These are phyloP conservation scores for Diloba caeruleocephala DNA, from an alignment of 2,888 invertebrate species.

Conservation along the genomic window DNA sequence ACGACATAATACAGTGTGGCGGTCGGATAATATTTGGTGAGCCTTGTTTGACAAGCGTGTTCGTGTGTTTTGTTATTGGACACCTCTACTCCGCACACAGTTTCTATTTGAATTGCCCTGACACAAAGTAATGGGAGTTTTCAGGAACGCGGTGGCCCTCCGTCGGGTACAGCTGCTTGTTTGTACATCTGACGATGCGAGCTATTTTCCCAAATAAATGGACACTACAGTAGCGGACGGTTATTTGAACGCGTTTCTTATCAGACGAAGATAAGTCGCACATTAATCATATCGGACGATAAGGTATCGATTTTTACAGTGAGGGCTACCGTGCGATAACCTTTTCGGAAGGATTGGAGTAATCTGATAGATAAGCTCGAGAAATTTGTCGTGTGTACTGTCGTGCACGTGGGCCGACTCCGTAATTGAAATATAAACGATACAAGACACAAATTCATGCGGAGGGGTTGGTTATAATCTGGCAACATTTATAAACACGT, in stretches of 20 bases:
- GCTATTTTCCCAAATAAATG: slow-evolving; percentile 56
- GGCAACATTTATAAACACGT: slow-evolving; percentile 78
- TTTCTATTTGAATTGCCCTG: slow-evolving; percentile 80
- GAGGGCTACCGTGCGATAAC: slow-evolving; percentile 83
- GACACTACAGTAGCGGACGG: slow-evolving; percentile 66
- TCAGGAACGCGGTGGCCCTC: slow-evolving; percentile 69
- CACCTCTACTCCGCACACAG: slow-evolving; percentile 82
- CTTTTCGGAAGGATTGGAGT: slow-evolving; percentile 69
- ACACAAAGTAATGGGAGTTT: slow-evolving; percentile 74
- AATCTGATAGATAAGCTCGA: slow-evolving; percentile 78
- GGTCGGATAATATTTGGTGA: slow-evolving; percentile 84
- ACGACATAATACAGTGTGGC: slow-evolving; percentile 80
- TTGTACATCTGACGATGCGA: slow-evolving; percentile 64
- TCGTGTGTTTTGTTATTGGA: slow-evolving; percentile 86
- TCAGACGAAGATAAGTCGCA: slow-evolving; percentile 71
- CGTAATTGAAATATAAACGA: slow-evolving; percentile 74
- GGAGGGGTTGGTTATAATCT: slow-evolving; percentile 73
- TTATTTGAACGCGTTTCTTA: slow-evolving; percentile 66
- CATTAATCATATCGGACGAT: slow-evolving; percentile 80
- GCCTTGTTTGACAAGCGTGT: slow-evolving; percentile 85
- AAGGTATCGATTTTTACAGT: slow-evolving; percentile 74
- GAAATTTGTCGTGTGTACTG: slow-evolving; percentile 65
- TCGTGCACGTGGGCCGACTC: slow-evolving; percentile 74
- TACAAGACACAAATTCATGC: slow-evolving; percentile 73
- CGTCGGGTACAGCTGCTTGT: slow-evolving; percentile 58